Conservation (phyloP, 2,888 invertebrate genomes). For the Lasioglossum calceatum region DNA sequence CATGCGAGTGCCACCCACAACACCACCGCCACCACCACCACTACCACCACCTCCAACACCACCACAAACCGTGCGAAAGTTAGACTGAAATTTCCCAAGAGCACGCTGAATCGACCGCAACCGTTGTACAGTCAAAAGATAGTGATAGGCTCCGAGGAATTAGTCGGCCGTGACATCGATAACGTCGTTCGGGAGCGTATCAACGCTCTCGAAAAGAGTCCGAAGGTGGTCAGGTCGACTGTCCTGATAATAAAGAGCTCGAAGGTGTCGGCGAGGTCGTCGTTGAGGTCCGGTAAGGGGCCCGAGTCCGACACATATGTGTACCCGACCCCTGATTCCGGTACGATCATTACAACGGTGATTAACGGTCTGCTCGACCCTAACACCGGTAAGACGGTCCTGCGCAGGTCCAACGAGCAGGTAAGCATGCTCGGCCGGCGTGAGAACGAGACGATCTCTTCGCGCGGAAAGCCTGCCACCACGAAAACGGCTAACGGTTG, state of each 20-base stretch:
- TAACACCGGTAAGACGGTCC: slow-evolving; percentile 40
- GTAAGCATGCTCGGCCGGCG: slow-evolving; percentile 63
- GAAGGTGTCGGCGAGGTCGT: slow-evolving; percentile 72
- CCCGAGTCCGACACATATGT: slow-evolving; percentile 55
- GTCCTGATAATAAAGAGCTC: slow-evolving; percentile 83
- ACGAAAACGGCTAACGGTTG: slow-evolving; percentile 67
- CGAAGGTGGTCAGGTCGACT: slow-evolving; percentile 81
- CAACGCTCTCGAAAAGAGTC: slow-evolving; percentile 81
- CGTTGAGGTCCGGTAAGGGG: slow-evolving; percentile 32
- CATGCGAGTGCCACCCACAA: slow-evolving; percentile 83
- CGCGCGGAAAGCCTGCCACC: slow-evolving; percentile 11
- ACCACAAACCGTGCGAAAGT: slow-evolving; percentile 79
- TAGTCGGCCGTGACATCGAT: slow-evolving; percentile 80
- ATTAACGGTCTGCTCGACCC: slow-evolving; percentile 41
- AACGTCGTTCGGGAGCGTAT: slow-evolving; percentile 81
- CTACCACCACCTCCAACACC: slow-evolving; percentile 73
- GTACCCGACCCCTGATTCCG: slow-evolving; percentile 31
- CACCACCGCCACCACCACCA: slow-evolving; percentile 77
- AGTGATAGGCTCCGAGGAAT: slow-evolving; percentile 83
- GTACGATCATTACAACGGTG: slow-evolving; percentile 53
- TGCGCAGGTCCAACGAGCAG: slow-evolving; percentile 55
- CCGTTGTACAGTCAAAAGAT: slow-evolving; percentile 83
- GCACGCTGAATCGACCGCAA: slow-evolving; percentile 79
- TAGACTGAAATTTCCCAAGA: slow-evolving; percentile 81
- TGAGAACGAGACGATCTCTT: slow-evolving; percentile 36